A percentile compares a stretch with the other conserved stretches of the same genome.
phyloP scores from a whole-genome alignment of 2,888 invertebrate genomes.

The Eledone cirrhosa region DNA sequence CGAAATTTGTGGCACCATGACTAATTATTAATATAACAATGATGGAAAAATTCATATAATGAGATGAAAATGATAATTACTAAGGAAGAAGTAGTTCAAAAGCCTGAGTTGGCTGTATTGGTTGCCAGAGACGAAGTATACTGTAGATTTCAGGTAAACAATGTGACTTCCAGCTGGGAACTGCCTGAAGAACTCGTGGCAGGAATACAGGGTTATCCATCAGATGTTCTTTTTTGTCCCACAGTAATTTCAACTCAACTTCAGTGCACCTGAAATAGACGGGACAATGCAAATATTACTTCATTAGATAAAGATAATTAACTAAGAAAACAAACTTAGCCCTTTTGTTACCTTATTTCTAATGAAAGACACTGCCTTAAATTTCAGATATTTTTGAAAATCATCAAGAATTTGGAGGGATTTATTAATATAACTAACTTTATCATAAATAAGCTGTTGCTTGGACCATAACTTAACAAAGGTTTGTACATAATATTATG shows the following conservation, averaged over 20 bases:
- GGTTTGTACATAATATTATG: no score
- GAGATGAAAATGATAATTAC: constrained; percentile 69
- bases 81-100: constrained; percentile 91
- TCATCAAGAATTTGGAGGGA: no score
- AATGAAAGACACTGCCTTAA: no score
- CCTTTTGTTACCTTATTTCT: no score
- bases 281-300: no score
- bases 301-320: constrained; percentile 5
- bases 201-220: constrained; percentile 78
- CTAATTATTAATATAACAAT: no score
- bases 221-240: constrained; percentile 93
- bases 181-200: constrained; percentile 64
- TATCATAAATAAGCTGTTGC: no score
- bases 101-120: constrained; percentile 86
- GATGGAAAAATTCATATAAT: no score
- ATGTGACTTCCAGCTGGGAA: constrained; percentile 84
- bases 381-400: no score
- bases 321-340: background rate
- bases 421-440: no score
- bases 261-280: constrained; percentile 51
- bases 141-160: constrained; percentile 86
- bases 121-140: constrained; percentile 85
- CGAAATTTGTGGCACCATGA: no score
- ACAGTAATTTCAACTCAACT: constrained; percentile 75
- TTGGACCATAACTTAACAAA: no score